Evolutionary conservation across 1,140 invertebrate genomes (phyloP).

Genomic region (Drosophila ambigua): DNA sequence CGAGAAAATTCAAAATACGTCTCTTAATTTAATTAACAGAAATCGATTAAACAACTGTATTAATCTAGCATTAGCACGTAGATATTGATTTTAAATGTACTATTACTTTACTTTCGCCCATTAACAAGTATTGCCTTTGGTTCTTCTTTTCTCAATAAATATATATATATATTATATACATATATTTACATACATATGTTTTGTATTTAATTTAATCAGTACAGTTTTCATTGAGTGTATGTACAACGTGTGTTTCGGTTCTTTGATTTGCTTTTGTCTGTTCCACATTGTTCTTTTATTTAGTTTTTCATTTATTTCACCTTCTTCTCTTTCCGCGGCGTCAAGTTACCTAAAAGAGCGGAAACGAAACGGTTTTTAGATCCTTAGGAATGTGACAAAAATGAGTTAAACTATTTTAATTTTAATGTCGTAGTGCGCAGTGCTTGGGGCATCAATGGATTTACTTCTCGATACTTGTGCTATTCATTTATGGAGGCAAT

Average conservation of each 20-base stretch:
- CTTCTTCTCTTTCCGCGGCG: conserved; percentile 71
- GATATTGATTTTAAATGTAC: background rate
- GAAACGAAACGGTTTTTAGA: conserved; percentile 43
- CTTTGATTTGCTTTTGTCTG: conserved; percentile 39
- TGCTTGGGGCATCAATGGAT: conserved; percentile 67
- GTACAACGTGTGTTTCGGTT: conserved; percentile 55
- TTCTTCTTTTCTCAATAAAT: conserved; percentile 65
- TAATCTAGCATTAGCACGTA: conserved; percentile 55
- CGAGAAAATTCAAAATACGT: conserved; percentile 33
- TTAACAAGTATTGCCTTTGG: conserved; percentile 62
- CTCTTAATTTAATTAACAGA: conserved; percentile 41
- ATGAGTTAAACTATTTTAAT: conserved; percentile 82
- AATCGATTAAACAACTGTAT: conserved; percentile 49
- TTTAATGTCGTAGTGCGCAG: conserved; percentile 80
- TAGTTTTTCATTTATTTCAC: conserved; percentile 48
- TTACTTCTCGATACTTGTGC: conserved; percentile 52
- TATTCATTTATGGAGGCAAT: conserved; percentile 23
- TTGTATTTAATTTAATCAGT: conserved; percentile 79
- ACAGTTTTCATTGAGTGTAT: conserved; percentile 75
- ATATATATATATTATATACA: conserved; percentile 64
- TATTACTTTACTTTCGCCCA: conserved; percentile 39
- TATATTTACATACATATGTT: conserved; percentile 69
- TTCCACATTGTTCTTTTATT: conserved; percentile 45
- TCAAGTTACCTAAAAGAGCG: conserved; percentile 74
- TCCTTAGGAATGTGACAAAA: conserved; percentile 34